phyloP scores from a whole-genome alignment of 2,113 vertebrate genomes.

The Hystrix cristata region DNA sequence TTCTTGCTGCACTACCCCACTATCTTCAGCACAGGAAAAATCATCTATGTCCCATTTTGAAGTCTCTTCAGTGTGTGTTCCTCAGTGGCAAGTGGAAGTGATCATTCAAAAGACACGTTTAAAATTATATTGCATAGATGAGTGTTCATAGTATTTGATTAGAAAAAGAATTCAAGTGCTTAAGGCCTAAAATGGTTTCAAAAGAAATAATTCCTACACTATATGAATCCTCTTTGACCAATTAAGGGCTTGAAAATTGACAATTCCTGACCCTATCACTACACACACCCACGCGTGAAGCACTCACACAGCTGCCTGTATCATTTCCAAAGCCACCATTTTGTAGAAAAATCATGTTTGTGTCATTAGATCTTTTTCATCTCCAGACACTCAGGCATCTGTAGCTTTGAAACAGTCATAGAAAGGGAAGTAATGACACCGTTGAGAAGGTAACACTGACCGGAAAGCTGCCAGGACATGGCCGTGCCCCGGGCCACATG shows the following conservation, averaged over 20 bases:
- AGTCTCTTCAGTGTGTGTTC: background rate
- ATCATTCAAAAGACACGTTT: background rate
- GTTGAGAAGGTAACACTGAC: background rate
- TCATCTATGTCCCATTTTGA: background rate
- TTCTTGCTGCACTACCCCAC: background rate
- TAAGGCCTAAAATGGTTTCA: background rate
- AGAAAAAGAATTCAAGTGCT: background rate
- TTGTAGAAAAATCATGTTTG: background rate
- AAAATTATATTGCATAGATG: background rate
- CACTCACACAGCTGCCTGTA: background rate
- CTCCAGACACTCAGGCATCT: background rate
- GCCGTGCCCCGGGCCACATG: background rate
- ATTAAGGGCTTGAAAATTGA: background rate
- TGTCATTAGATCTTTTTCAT: background rate
- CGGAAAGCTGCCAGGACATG: background rate
- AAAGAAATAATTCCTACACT: background rate
- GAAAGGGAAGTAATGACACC: background rate
- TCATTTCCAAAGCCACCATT: background rate
- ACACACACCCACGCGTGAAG: rapidly evolving
- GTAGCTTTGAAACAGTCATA: background rate
- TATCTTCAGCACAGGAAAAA: conserved; percentile 36
- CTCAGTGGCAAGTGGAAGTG: background rate
- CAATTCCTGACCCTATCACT: background rate
- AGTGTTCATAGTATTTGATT: background rate
- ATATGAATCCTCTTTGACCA: background rate